Conservation (phyloP, 1,140 invertebrate genomes). For the Drosophila sp. region DNA sequence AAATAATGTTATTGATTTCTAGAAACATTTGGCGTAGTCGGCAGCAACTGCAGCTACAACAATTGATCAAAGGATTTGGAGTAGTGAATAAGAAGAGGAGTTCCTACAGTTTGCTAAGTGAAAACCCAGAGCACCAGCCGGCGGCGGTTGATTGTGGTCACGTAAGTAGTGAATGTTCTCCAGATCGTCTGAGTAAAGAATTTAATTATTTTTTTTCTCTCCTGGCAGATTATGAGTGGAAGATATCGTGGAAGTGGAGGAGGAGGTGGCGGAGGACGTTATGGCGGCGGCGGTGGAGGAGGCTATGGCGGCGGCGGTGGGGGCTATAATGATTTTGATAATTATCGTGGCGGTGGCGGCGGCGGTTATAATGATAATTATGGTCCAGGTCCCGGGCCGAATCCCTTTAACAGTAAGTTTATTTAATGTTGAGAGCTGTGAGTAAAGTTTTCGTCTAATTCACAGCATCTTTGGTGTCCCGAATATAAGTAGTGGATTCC, state of each 20-base stretch:
- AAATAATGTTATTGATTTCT: constrained; percentile 71
- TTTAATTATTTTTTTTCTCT: neutral
- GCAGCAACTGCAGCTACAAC: constrained; percentile 51
- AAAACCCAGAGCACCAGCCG: constrained; percentile 2
- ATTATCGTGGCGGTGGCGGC: constrained; percentile 49
- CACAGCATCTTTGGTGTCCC: too few relatives aligned
- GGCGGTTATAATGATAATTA: constrained; percentile 70
- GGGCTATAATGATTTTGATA: constrained; percentile 71
- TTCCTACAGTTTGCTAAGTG: constrained; percentile 21
- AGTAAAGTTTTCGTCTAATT: too few relatives aligned
- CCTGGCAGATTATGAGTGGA: constrained; percentile 69
- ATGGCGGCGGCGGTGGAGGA: constrained; percentile 42
- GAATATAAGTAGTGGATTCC: too few relatives aligned
- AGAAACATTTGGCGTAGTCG: constrained; percentile 70
- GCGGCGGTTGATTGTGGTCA: constrained; percentile 62
- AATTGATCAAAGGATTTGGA: constrained; percentile 12
- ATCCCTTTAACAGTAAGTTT: constrained; percentile 72
- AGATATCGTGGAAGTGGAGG: constrained; percentile 66
- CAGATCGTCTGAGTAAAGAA: neutral
- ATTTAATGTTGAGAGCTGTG: neutral
- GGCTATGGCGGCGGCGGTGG: constrained; percentile 47
- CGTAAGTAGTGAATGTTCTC: constrained; percentile 60
- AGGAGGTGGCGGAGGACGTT: constrained; percentile 51
- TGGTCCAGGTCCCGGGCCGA: constrained; percentile 57
- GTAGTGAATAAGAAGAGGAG: constrained; percentile 19